These are phyloP conservation scores for Chaetodon trifasciatus DNA, from an alignment of 2,797 vertebrate genomes.

Conservation along the genomic window DNA sequence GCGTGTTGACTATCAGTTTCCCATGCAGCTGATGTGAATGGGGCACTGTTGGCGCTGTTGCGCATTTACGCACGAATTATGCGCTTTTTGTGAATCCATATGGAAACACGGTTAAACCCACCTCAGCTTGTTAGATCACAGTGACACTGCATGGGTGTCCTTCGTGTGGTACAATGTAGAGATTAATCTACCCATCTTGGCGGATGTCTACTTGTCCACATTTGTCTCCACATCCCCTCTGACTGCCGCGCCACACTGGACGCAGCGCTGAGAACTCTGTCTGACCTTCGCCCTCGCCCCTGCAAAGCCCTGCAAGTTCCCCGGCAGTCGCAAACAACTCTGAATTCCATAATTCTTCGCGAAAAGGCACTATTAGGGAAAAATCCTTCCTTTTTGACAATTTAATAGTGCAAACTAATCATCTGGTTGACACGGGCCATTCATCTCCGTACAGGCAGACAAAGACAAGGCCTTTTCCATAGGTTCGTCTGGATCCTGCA, in stretches of 20 bases:
- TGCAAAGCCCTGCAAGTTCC: slow-evolving; percentile 76
- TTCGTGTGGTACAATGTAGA: slow-evolving; percentile 35
- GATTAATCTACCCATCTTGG: slow-evolving; percentile 48
- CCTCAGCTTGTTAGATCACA: slow-evolving; percentile 40
- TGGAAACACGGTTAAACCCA: not conserved
- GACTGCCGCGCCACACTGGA: slow-evolving; percentile 74
- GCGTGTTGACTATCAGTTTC: not conserved
- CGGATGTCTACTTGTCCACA: slow-evolving; percentile 32
- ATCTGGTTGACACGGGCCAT: slow-evolving; percentile 94
- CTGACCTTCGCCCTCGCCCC: slow-evolving; percentile 83
- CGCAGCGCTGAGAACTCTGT: slow-evolving; percentile 85
- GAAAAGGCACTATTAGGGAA: slow-evolving; percentile 88
- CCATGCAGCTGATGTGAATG: not conserved
- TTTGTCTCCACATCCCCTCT: slow-evolving; percentile 65
- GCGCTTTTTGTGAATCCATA: slow-evolving; percentile 6
- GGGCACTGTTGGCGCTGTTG: not conserved
- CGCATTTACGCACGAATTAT: slow-evolving; percentile 35
- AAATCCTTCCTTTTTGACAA: slow-evolving; percentile 95
- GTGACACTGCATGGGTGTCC: slow-evolving; percentile 33
- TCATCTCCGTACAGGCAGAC: slow-evolving; percentile 92
- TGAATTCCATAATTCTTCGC: slow-evolving; percentile 90
- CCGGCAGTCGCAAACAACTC: slow-evolving; percentile 81
- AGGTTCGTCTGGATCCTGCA: slow-evolving; percentile 88
- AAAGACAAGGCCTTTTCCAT: slow-evolving; percentile 90
- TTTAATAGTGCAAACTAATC: slow-evolving; percentile 97